Evolutionary conservation across 2,888 invertebrate species (phyloP), one percentile per base, ranked within the genome.

Genomic region (Netelia fuscicornis): DNA sequence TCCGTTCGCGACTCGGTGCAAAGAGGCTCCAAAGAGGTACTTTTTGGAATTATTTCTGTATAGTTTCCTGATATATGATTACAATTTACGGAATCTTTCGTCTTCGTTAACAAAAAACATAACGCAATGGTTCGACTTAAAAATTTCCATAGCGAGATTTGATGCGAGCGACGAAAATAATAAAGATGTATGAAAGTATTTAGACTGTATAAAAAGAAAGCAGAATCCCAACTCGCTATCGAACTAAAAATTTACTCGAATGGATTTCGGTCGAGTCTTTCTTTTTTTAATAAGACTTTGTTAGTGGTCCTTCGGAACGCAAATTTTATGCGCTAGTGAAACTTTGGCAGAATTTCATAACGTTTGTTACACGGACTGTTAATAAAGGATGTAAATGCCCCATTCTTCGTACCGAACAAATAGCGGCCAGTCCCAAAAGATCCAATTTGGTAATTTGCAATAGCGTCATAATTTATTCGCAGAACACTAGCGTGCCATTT

Each of bases 1-100:
- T 89, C 88, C 89, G 86, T 88, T 86, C 78, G 67, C 82, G 81
- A 82, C 83, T 83, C 83, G 83, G 84, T 74, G 85, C 86, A 85
- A 84, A 76, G 75, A 82, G 65, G 75, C 81, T 74, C 80, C 37
- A 3, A 64, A 82, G 62, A 74, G 13, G 62, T 78, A 81, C 72
- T 82, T 81, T 85, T 75, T 52, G 70, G 76, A 58, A 10, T 48
- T 48, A 6, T 6, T 48, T 48, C 13, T 60, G 30, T 58, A 56
- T 65, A 23, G 30, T 44, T 8, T 58, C 70, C 25, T 78, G 37
- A 9, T 23, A 11, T 64, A 72, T 42, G 67, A 13, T 71, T 70
- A 65, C 20, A 64, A 37, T 70, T 42, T 81, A 71, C 44, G 30
- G 3, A 65, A 72, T 56, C 25, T 78, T 58, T 13, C 23, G 37